Percentiles rank a stretch among this genome's conserved stretches.
Conservation (phyloP, 64 coral and sea anemone species). For the Pachyseris speciosa region DNA sequence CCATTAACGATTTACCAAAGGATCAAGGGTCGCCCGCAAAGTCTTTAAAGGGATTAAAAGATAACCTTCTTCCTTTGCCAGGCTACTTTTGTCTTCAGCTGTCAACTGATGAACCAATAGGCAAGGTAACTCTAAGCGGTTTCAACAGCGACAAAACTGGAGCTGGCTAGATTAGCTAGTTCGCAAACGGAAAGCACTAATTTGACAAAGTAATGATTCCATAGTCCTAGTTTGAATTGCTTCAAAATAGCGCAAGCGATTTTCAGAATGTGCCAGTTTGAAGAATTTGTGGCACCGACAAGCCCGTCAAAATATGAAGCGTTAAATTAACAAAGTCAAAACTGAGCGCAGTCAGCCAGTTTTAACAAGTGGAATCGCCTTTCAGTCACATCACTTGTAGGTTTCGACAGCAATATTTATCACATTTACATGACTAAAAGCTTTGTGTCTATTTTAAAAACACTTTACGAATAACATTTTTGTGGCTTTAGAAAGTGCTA, state of each 20-base stretch:
- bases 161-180: neutral
- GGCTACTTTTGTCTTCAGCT: neutral
- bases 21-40: neutral
- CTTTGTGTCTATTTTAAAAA: neutral
- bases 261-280: neutral
- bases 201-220: neutral
- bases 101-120: slow-evolving; percentile 1
- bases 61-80: neutral
- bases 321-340: too few species aligned
- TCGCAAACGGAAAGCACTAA: neutral
- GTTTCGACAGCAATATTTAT: neutral
- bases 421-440: slow-evolving; percentile 1
- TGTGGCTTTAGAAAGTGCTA: slow-evolving; percentile 39
- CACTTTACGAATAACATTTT: slow-evolving; percentile 11
- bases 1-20: neutral
- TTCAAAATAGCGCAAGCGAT: neutral
- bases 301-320: too few species aligned
- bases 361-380: too few species aligned
- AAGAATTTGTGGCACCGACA: too few species aligned
- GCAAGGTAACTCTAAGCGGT: neutral
- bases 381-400: neutral
- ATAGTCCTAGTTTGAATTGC: neutral
- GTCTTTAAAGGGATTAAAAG: neutral
- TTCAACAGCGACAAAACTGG: neutral
- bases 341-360: neutral